Percentiles rank a stretch among this genome's conserved stretches.
Conservation (phyloP, 2,797 vertebrate genomes). For the Artibeus jamaicensis region DNA sequence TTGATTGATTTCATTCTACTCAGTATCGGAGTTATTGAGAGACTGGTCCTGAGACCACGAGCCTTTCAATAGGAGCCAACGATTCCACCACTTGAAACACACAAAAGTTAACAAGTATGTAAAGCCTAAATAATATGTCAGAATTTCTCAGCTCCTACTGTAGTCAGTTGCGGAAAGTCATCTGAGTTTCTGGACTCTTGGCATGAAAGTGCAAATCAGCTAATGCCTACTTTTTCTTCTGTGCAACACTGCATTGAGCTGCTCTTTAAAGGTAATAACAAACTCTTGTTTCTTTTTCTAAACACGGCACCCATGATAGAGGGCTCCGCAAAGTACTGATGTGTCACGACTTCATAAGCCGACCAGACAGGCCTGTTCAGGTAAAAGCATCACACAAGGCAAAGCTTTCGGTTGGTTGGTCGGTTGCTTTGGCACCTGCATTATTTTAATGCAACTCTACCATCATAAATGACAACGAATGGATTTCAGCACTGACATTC, state of each 20-base stretch:
- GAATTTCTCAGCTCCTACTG: not conserved
- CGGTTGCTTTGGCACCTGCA: not conserved
- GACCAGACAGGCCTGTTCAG: not conserved
- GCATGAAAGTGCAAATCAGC: not conserved
- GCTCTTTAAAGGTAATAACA: not conserved
- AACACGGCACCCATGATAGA: not conserved
- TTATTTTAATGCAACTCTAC: not conserved
- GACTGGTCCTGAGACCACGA: not conserved
- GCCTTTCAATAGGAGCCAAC: not conserved
- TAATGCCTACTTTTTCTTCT: not conserved
- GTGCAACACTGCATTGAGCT: not conserved
- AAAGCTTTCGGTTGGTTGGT: not conserved
- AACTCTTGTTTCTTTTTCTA: not conserved
- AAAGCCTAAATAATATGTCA: not conserved
- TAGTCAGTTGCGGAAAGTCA: not conserved
- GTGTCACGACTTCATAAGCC: not conserved
- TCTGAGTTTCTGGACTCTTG: not conserved
- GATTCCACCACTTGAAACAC: not conserved
- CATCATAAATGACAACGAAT: not conserved
- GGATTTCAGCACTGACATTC: not conserved
- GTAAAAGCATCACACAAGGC: not conserved
- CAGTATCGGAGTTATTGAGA: not conserved
- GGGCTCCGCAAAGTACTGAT: not conserved
- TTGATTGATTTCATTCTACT: not conserved
- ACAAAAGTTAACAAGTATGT: not conserved